Conservation (phyloP, 1,140 invertebrate genomes). For the Drosophila azteca region DNA sequence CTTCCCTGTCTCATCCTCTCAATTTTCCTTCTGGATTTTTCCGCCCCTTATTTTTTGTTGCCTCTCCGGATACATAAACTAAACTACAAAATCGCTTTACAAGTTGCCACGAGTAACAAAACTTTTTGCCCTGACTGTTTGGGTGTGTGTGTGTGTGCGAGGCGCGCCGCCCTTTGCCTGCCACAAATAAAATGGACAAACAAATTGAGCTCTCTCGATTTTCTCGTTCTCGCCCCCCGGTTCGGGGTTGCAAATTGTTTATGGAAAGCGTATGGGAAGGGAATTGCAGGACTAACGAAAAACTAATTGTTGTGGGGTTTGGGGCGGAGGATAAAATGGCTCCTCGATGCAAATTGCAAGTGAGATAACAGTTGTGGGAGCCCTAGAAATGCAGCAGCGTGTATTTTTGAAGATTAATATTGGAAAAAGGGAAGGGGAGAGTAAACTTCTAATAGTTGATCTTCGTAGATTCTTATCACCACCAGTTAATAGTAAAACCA, state of each 20-base stretch:
- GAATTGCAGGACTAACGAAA: constrained; percentile 9
- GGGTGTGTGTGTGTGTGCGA: constrained; percentile 13
- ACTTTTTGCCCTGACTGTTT: constrained; percentile 23
- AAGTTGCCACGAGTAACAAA: constrained; percentile 41
- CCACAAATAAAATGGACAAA: constrained; percentile 58
- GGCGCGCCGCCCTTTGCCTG: constrained; percentile 30
- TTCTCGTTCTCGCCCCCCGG: constrained; percentile 14
- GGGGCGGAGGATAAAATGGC: neutral
- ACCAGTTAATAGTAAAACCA: neutral
- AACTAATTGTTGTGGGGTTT: constrained; percentile 36
- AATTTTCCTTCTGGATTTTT: constrained; percentile 17
- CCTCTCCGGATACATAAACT: constrained; percentile 56
- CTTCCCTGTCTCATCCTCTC: neutral
- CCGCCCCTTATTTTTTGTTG: constrained; percentile 8
- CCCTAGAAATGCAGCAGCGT: neutral
- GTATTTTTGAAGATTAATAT: constrained; percentile 14
- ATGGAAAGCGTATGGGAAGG: constrained; percentile 28
- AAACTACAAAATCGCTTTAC: constrained; percentile 67
- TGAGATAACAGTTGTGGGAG: constrained; percentile 3
- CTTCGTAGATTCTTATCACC: too few relatives aligned
- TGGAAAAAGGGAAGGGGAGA: neutral
- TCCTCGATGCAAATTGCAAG: too few relatives aligned
- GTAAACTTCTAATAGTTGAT: too few relatives aligned
- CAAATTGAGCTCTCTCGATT: constrained; percentile 54
- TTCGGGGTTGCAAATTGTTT: constrained; percentile 56